Evolutionary conservation across 1,140 invertebrate species (phyloP), one percentile per base, ranked within the genome.

Genomic region (Bathynomus jamesi): DNA sequence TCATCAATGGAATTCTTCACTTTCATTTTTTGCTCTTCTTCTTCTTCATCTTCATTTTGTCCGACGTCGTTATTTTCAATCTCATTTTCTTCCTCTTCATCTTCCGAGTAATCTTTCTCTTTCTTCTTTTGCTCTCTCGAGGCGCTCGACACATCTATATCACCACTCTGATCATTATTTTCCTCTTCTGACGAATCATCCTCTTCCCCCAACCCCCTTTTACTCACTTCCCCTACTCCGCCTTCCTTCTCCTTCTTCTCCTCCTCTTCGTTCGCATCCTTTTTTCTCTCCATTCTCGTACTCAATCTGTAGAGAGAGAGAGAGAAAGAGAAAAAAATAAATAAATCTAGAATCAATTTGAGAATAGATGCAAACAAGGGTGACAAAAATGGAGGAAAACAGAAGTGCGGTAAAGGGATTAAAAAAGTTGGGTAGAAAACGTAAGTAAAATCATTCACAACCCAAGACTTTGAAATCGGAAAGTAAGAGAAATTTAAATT

Each of bases 11-110:
- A n/a, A n/a, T n/a, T n/a, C n/a, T n/a, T n/a, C n/a, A n/a, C n/a
- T n/a, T n/a, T n/a, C n/a, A n/a, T n/a, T n/a, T n/a, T n/a, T n/a
- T n/a, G n/a, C n/a, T n/a, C n/a, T n/a, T n/a, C n/a, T n/a, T n/a
- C n/a, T n/a, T 61, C 32, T 11, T 73, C 67, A 29, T 25, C 67
- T 4, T 27, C 32, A 28, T 85, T 83, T 40, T 85, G 84, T 53
- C 87, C 85, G 46, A 85, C 83, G 60, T 85, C 85, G 29, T 83
- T 82, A 25, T 83, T 81, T 3, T 81, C 83, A 5, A 53, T 67
- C 7, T 25, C 31, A 17, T 24, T 3, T 11, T 69, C 67, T 70
- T 76, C 31, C 60, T 46, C 29, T 68, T 70, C 61, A 28, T 70
- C 69, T 13, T 70, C 69, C 3, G 62, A 61, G 31, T 70, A 65